Evolutionary conservation across 2,888 invertebrate species (phyloP).

Genomic region (Parnassius orleans): DNA sequence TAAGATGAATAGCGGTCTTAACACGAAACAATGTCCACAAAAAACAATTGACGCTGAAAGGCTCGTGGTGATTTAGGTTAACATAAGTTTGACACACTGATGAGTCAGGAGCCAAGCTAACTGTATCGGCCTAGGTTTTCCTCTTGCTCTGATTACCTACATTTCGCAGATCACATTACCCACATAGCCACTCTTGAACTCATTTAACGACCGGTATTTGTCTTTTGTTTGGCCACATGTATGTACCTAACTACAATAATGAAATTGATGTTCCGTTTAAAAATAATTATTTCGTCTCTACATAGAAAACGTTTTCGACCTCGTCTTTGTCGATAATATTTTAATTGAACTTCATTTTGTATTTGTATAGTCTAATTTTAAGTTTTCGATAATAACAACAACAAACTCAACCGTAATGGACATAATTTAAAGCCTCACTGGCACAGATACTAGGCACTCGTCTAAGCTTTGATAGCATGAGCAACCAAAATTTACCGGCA

Average conservation of each 20-base stretch:
- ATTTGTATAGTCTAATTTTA: too few relatives aligned
- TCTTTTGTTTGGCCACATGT: constrained; percentile 28
- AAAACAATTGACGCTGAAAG: constrained; percentile 19
- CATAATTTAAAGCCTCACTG: too few relatives aligned
- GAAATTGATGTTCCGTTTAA: too few relatives aligned
- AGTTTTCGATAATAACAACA: too few relatives aligned
- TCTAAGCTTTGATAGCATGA: too few relatives aligned
- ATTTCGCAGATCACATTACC: constrained; percentile 64
- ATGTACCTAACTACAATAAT: not conserved
- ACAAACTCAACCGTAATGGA: too few relatives aligned
- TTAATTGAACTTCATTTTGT: too few relatives aligned
- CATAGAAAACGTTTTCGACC: too few relatives aligned
- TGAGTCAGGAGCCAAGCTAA: constrained; percentile 63
- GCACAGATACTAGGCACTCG: too few relatives aligned
- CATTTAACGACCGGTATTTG: constrained; percentile 48
- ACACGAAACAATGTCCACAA: constrained; percentile 7
- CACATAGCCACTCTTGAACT: constrained; percentile 54
- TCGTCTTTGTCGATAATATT: too few relatives aligned
- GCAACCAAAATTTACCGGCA: too few relatives aligned
- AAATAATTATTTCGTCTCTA: too few relatives aligned
- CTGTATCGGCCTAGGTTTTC: constrained; percentile 59
- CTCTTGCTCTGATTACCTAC: constrained; percentile 68
- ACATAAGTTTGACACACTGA: constrained; percentile 34
- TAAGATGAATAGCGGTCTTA: constrained; percentile 11
- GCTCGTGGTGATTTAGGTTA: constrained; percentile 1